A percentile compares a stretch with the other conserved stretches of the same genome.
Conservation (phyloP, 2,888 invertebrate species). For the Leptodirus hochenwartii region DNA sequence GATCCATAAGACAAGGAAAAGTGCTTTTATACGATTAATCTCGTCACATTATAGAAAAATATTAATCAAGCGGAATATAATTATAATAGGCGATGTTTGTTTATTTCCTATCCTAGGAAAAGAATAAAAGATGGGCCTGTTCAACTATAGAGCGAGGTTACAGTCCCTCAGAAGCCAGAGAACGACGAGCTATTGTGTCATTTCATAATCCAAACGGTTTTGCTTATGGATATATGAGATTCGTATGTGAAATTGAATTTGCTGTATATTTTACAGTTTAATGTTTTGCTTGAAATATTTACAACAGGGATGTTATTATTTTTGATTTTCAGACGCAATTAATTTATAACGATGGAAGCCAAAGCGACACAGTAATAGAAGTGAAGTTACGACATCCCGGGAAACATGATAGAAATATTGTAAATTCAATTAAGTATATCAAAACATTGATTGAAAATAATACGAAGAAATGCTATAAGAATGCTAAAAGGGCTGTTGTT, state of each 20-base stretch:
- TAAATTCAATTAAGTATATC: slow-evolving; percentile 25
- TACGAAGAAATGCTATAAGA: background rate
- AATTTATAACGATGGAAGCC: slow-evolving; percentile 67
- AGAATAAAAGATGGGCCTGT: slow-evolving; percentile 61
- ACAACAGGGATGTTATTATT: too few species aligned
- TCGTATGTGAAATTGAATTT: slow-evolving; percentile 34
- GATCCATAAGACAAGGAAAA: too few species aligned
- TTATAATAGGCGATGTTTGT: too few species aligned
- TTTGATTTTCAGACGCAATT: slow-evolving; percentile 50
- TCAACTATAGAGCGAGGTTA: slow-evolving; percentile 73
- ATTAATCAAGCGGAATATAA: too few species aligned
- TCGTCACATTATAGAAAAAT: too few species aligned
- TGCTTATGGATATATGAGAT: slow-evolving; percentile 68
- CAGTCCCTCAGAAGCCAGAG: slow-evolving; percentile 70
- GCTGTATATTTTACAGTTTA: slow-evolving; percentile 4
- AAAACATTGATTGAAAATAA: slow-evolving; percentile 1
- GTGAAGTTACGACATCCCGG: slow-evolving; percentile 79
- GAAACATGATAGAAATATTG: slow-evolving; percentile 61
- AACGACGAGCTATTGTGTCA: slow-evolving; percentile 72
- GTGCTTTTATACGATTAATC: too few species aligned
- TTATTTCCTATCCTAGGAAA: slow-evolving; percentile 20
- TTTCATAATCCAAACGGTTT: slow-evolving; percentile 81
- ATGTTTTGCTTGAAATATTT: background rate
- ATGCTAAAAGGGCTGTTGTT: background rate
- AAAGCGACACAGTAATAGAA: slow-evolving; percentile 81